These are phyloP conservation scores for Xenopus laevis DNA, from an alignment of 2,113 vertebrate species.

Conservation along the genomic window DNA sequence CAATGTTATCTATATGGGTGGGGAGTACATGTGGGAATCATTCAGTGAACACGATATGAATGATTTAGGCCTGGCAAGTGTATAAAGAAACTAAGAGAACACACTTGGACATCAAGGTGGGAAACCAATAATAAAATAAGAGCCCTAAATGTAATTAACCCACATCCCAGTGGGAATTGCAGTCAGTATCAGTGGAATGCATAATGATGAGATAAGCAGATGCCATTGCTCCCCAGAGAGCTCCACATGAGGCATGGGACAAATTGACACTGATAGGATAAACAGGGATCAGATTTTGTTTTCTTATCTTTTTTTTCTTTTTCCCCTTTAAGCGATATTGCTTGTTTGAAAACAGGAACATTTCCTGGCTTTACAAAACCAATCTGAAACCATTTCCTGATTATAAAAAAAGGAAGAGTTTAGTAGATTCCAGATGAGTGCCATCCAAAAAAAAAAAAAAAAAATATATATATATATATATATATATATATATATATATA, in stretches of 20 bases:
- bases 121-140: neutral
- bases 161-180: neutral
- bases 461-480: no score
- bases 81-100: neutral
- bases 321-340: no score
- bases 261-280: no score
- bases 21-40: neutral
- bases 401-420: constrained; percentile 4
- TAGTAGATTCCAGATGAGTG: constrained; percentile 21
- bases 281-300: no score
- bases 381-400: constrained; percentile 28
- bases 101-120: neutral
- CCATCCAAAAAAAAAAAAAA: no score
- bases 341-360: no score
- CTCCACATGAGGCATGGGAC: no score
- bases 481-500: no score
- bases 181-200: constrained; percentile 7
- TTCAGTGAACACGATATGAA: neutral
- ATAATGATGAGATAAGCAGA: neutral
- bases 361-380: no score
- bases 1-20: neutral
- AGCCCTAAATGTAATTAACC: neutral
- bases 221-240: neutral
- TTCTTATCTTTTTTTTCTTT: no score
- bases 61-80: neutral